phyloP scores from a whole-genome alignment of 1,140 invertebrate species.

The Monomorium pharaonis region DNA sequence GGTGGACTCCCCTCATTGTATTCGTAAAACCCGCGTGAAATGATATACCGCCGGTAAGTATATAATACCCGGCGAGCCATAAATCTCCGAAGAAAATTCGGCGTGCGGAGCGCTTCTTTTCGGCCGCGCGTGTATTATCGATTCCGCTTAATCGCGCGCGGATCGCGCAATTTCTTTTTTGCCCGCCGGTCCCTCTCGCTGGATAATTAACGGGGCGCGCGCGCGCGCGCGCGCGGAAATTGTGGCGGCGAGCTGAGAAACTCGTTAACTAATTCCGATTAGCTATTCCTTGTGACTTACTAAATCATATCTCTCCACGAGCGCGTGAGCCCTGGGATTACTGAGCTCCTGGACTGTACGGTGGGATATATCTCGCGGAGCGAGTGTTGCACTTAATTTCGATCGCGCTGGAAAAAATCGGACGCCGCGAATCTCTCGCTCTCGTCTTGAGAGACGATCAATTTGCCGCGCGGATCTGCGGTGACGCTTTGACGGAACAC shows the following conservation, averaged over 20 bases:
- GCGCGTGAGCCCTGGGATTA: slow-evolving; percentile 32
- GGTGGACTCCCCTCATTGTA: slow-evolving; percentile 63
- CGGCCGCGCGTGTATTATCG: slow-evolving; percentile 55
- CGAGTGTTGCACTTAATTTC: too few species aligned
- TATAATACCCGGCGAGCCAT: slow-evolving; percentile 68
- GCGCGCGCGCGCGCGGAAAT: slow-evolving; percentile 9
- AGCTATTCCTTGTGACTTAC: slow-evolving; percentile 58
- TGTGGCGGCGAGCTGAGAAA: slow-evolving; percentile 37
- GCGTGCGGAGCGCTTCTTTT: slow-evolving; percentile 24
- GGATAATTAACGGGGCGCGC: slow-evolving; percentile 33
- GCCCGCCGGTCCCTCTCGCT: too few species aligned
- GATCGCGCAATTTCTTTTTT: slow-evolving; percentile 12
- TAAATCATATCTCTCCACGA: slow-evolving; percentile 27
- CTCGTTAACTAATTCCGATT: slow-evolving; percentile 59
- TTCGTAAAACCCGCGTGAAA: slow-evolving; percentile 70
- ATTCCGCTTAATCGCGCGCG: slow-evolving; percentile 38
- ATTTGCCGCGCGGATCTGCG: slow-evolving; percentile 41
- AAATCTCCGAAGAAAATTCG: slow-evolving; percentile 68
- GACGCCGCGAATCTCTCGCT: neutral
- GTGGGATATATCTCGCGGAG: neutral
- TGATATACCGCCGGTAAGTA: slow-evolving; percentile 70
- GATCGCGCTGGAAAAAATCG: too few species aligned
- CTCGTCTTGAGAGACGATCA: neutral
- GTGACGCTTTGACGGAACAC: neutral
- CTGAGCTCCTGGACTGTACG: neutral